These are phyloP conservation scores for Sitta europaea DNA, from an alignment of 2,113 vertebrate genomes.

Conservation along the genomic window DNA sequence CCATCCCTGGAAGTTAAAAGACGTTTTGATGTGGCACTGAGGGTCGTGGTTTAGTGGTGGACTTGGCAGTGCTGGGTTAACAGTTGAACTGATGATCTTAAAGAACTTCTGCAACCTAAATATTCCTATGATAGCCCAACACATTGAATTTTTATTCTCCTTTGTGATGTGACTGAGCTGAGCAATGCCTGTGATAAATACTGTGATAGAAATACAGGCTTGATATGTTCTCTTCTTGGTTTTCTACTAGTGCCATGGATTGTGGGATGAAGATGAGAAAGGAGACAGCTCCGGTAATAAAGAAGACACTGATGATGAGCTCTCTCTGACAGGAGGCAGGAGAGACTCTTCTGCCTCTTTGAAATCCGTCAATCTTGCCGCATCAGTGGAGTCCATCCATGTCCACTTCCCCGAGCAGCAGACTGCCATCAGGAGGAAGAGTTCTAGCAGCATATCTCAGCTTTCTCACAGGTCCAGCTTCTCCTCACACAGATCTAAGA, in stretches of 20 bases:
- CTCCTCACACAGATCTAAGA: slow-evolving; percentile 85
- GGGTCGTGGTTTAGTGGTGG: neutral
- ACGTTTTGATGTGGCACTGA: rapidly evolving
- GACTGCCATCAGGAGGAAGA: slow-evolving; percentile 81
- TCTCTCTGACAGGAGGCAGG: slow-evolving; percentile 67
- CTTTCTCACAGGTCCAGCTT: slow-evolving; percentile 82
- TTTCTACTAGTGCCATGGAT: slow-evolving; percentile 86
- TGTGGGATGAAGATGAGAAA: slow-evolving; percentile 92
- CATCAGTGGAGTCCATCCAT: slow-evolving; percentile 83
- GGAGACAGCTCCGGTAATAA: slow-evolving; percentile 69
- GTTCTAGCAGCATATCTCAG: slow-evolving; percentile 81
- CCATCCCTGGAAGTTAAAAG: neutral
- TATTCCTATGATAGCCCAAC: neutral
- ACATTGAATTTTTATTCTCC: neutral
- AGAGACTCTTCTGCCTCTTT: slow-evolving; percentile 81
- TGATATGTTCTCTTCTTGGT: neutral
- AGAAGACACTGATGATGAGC: slow-evolving; percentile 84
- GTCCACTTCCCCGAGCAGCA: slow-evolving; percentile 83
- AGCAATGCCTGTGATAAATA: neutral
- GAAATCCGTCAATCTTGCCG: slow-evolving; percentile 85
- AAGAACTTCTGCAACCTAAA: neutral
- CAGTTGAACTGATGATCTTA: neutral
- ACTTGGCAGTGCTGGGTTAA: neutral
- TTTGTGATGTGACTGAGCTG: neutral
- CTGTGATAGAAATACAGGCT: neutral